Conservation (phyloP, 2,888 invertebrate species). For the Nezara viridula region DNA sequence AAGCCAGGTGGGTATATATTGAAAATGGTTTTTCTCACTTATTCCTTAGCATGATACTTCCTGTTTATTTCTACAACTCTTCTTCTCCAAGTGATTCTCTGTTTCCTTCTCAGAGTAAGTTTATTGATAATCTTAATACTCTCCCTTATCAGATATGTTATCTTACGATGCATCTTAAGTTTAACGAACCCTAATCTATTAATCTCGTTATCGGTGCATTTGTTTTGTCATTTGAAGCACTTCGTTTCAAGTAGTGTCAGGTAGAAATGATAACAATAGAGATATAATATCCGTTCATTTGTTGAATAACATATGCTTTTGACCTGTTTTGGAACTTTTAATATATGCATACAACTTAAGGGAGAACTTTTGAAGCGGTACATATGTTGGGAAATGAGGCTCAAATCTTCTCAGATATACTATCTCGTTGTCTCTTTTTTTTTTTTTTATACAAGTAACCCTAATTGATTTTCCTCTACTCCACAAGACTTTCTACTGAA, state of each 20-base stretch:
- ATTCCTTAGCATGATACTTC: too few relatives aligned
- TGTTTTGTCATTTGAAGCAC: background rate
- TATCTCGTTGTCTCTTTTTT: too few relatives aligned
- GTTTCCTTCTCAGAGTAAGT: background rate
- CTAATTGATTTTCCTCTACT: too few relatives aligned
- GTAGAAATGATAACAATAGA: background rate
- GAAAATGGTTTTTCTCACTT: too few relatives aligned
- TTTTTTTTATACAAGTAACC: too few relatives aligned
- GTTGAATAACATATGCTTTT: background rate
- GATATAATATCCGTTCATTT: background rate
- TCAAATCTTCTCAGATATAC: too few relatives aligned
- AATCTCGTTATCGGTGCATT: background rate
- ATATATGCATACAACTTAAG: too few relatives aligned
- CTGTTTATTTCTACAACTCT: background rate
- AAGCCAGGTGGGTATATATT: too few relatives aligned
- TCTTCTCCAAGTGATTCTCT: background rate
- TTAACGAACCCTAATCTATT: slow-evolving; percentile 1
- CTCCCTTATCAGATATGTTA: background rate
- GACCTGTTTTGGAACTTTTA: too few relatives aligned
- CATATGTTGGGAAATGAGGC: too few relatives aligned
- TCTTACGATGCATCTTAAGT: background rate
- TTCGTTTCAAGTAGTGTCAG: background rate
- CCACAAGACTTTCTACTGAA: too few relatives aligned
- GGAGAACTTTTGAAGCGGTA: too few relatives aligned
- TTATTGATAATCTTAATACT: background rate